Percentiles rank a stretch among this genome's conserved stretches.
These are phyloP conservation scores for Pomacea canaliculata DNA, from an alignment of 2,888 invertebrate genomes.

Conservation along the genomic window DNA sequence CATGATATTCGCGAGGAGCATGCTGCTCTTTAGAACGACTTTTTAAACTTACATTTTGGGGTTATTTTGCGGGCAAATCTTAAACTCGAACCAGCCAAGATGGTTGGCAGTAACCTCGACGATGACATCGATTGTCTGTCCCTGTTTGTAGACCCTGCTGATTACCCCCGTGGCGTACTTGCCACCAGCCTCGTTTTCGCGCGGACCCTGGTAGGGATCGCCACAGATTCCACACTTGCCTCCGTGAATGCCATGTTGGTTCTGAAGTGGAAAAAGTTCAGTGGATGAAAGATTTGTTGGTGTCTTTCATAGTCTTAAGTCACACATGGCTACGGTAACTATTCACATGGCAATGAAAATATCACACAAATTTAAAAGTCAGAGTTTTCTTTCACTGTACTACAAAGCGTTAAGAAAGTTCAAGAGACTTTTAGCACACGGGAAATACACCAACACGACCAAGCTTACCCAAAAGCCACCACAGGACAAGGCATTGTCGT, in stretches of 20 bases:
- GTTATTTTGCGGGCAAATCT: slow-evolving; percentile 51
- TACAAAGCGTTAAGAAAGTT: too few species aligned
- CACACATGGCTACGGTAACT: too few species aligned
- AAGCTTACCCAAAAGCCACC: slow-evolving; percentile 26
- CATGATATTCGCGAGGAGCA: too few species aligned
- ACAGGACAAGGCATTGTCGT: slow-evolving; percentile 34
- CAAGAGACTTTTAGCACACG: too few species aligned
- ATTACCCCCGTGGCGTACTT: slow-evolving; percentile 42
- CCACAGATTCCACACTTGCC: slow-evolving; percentile 92
- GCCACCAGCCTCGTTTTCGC: slow-evolving; percentile 59
- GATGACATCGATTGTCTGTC: slow-evolving; percentile 30
- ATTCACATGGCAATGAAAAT: too few species aligned
- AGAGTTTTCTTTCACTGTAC: too few species aligned
- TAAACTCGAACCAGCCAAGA: slow-evolving; percentile 63
- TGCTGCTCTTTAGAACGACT: too few species aligned
- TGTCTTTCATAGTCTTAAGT: background rate
- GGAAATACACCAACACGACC: too few species aligned
- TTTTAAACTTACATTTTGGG: background rate
- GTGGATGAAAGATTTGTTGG: background rate
- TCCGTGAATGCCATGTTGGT: slow-evolving; percentile 12
- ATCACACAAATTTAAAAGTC: too few species aligned
- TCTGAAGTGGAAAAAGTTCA: background rate
- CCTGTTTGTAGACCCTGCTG: slow-evolving; percentile 30
- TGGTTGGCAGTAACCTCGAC: slow-evolving; percentile 41
- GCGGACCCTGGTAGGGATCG: slow-evolving; percentile 76